Evolutionary conservation across 2,797 vertebrate genomes (phyloP), one percentile per base, ranked within the genome.

Genomic region (Helarctos malayanus): DNA sequence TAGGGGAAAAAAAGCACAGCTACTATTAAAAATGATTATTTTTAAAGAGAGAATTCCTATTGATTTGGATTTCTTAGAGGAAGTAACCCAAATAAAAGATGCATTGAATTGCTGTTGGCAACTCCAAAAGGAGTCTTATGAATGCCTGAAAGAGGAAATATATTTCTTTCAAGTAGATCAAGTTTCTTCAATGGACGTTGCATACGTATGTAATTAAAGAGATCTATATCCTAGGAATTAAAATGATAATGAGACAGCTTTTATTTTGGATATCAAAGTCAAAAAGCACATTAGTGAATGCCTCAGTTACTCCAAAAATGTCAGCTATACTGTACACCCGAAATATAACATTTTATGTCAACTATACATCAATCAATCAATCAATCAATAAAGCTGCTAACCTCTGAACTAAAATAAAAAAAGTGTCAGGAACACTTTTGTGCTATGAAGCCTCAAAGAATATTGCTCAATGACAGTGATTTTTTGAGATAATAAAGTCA

Each of bases 81-180:
- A 89, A 76, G 27, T 32, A 75, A 57, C 45, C 16, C 57, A 29
- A 82, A 82, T 89, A 79, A 92, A 82, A 4, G 13, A 84, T 41
- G 19, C 12, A 13, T 18, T 59, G 41, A 73, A 68, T 52, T 88
- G 5, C 18, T 91, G 23, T 57, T 38, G 18, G 2, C 11, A 85
- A 89, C 21, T 92, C 41, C 13, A 78, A 61, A 95, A 73, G 32
- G 1, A 41, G 71, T 54, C 10, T 59, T 94, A 73, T 32, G 75
- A 96, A 85, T 96, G 19, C 11, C n/a, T 89, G 3, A 89, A 27
- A 2, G 85, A 92, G 29, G 6, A 93, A 81, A 41, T 75, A 82
- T 25, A 80, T 92, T 94, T 21, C 54, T 93, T 88, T 91, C 27
- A 75, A 94, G 83, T 83, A 83, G 5, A 38, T 69, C 63, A 76